Evolutionary conservation across 2,888 invertebrate genomes (phyloP), one percentile per base, ranked within the genome.

Genomic region (Linyphia triangularis): DNA sequence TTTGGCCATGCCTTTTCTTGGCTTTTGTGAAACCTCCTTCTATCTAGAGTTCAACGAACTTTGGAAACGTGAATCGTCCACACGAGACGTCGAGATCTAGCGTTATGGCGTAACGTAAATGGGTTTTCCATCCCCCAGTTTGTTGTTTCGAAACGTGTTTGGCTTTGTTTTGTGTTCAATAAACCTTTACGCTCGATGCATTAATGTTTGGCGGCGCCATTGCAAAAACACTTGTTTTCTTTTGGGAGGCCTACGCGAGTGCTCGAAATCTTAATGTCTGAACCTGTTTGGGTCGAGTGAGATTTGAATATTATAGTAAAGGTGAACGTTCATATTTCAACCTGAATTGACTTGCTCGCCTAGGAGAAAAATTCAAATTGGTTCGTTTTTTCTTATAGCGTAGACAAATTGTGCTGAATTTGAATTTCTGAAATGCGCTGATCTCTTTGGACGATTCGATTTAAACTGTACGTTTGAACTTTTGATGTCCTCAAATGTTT

Each of bases 11-110:
- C 70, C 69, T 69, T 85, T 85, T 85, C 63, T 63, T 69, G 57
- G 37, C 75, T 24, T 61, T 72, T 33, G 19, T 72, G 28, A 9
- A 63, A n/a, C 59, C 24, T 61, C 79, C 37, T 67, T 81, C 70
- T 70, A 65, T 73, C 43, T 63, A 78, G 2, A 33, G 75, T 81
- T 67, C 86, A 81, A 81, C 75, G 86, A 88, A 88, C 86, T 75
- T 75, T 30, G 28, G 43, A 88, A 86, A 88, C 86, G 86, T 88
- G 86, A 81, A 88, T 67, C 73, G 86, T 57, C 43, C 59, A 70
- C 86, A 88, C 86, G 86, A 79, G 86, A 88, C 69, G 26, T 7
- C 26, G 40, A 24, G 9, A 19, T 43, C 73, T 51, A 43, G 70
- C 73, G 63, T 63, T 73, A 43, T 33, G 28, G 51, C 43, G 73